Evolutionary conservation across 1,140 invertebrate genomes (phyloP).

Genomic region (Drosophila hydei): DNA sequence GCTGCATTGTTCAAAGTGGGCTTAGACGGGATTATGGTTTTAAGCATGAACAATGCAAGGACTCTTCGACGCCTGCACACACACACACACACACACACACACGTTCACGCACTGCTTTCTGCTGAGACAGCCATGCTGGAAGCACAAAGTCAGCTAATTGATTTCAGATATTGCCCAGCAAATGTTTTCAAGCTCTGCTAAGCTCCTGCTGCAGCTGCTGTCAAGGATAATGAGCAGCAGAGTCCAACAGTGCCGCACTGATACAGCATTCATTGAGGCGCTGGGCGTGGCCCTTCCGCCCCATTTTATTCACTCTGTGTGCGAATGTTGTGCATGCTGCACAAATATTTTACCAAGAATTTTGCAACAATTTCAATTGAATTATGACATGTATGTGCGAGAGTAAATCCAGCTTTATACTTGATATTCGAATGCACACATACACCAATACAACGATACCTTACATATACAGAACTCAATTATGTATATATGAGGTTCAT

Average conservation of each 20-base stretch:
- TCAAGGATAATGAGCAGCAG: slow-evolving; percentile 27
- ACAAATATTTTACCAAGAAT: slow-evolving; percentile 54
- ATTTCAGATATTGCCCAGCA: slow-evolving; percentile 16
- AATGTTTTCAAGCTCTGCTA: slow-evolving; percentile 30
- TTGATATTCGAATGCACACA: slow-evolving; percentile 4
- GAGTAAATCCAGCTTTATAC: slow-evolving; percentile 10
- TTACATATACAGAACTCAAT: slow-evolving; percentile 56
- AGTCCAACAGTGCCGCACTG: slow-evolving; percentile 18
- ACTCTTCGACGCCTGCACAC: slow-evolving; percentile 22
- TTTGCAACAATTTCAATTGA: slow-evolving; percentile 75
- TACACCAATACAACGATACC: neutral
- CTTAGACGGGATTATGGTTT: slow-evolving; percentile 42
- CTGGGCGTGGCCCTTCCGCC: neutral
- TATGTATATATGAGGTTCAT: slow-evolving; percentile 63
- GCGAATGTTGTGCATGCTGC: slow-evolving; percentile 11
- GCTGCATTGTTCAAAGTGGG: slow-evolving; percentile 6
- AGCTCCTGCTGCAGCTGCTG: slow-evolving; percentile 18
- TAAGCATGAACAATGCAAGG: slow-evolving; percentile 33
- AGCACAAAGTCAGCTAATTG: slow-evolving; percentile 44
- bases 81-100: neutral
- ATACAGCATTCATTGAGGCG: slow-evolving; percentile 3
- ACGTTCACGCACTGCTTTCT: neutral
- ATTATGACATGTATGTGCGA: slow-evolving; percentile 66
- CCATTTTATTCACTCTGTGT: neutral
- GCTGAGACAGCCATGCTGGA: slow-evolving; percentile 13